These are phyloP conservation scores for Drosophila jambulina DNA, from an alignment of 1,140 invertebrate species.

Conservation along the genomic window DNA sequence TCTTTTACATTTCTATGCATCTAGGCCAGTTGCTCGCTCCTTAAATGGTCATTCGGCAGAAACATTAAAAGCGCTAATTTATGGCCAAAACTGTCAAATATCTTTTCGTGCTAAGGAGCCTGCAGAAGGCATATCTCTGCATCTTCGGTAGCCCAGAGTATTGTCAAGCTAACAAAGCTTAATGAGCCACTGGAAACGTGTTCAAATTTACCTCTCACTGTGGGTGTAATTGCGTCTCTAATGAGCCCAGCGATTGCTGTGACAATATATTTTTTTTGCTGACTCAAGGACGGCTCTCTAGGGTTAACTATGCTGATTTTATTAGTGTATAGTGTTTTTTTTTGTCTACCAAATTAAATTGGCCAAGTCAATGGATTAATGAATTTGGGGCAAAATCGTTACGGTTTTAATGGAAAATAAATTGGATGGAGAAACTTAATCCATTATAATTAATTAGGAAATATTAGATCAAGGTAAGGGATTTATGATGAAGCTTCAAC, in stretches of 20 bases:
- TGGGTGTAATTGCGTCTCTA: slow-evolving; percentile 54
- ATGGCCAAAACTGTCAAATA: slow-evolving; percentile 35
- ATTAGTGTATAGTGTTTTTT: background rate
- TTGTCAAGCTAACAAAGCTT: slow-evolving; percentile 71
- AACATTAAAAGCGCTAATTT: slow-evolving; percentile 54
- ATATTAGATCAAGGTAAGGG: slow-evolving; percentile 17
- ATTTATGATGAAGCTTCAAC: background rate
- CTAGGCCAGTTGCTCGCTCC: slow-evolving; percentile 78
- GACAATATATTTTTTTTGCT: slow-evolving; percentile 20
- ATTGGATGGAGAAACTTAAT: slow-evolving; percentile 26
- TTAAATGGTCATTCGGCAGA: slow-evolving; percentile 65
- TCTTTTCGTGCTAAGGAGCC: slow-evolving; percentile 6
- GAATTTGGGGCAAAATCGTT: slow-evolving; percentile 35
- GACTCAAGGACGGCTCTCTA: slow-evolving; percentile 24
- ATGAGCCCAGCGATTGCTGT: slow-evolving; percentile 28
- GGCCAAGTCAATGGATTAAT: slow-evolving; percentile 13
- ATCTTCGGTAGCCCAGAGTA: slow-evolving; percentile 47
- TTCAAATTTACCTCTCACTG: slow-evolving; percentile 30
- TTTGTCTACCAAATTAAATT: slow-evolving; percentile 1
- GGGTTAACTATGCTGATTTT: slow-evolving; percentile 33
- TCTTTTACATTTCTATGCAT: slow-evolving; percentile 46
- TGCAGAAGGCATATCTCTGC: slow-evolving; percentile 12
- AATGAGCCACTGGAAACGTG: slow-evolving; percentile 53
- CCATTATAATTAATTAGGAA: slow-evolving; percentile 11
- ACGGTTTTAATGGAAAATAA: slow-evolving; percentile 39